Evolutionary conservation across 2,113 vertebrate genomes (phyloP).

Genomic region (Triplophysa dalaica): DNA sequence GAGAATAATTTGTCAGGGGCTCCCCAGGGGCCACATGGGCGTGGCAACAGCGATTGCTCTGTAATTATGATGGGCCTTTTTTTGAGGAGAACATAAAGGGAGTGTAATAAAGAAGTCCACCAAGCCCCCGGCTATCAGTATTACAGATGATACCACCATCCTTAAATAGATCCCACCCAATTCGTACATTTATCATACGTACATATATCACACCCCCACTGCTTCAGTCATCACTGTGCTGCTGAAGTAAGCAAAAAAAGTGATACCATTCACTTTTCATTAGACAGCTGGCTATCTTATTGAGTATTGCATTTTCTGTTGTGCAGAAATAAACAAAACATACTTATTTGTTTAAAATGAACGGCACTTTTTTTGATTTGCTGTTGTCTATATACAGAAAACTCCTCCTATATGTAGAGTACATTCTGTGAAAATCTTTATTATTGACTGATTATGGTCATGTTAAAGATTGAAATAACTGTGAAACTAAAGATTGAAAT

Average conservation of each 20-base stretch:
- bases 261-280: neutral
- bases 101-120: conserved; percentile 16
- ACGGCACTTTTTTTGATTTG: too few relatives aligned
- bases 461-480: too few relatives aligned
- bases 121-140: neutral
- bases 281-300: too few relatives aligned
- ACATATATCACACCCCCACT: conserved; percentile 1
- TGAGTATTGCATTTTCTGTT: too few relatives aligned
- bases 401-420: too few relatives aligned
- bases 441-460: too few relatives aligned
- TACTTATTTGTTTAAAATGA: too few relatives aligned
- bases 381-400: too few relatives aligned
- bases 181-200: neutral
- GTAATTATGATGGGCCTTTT: conserved; percentile 3
- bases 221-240: neutral
- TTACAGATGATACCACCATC: neutral
- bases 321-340: too few relatives aligned
- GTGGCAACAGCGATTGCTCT: conserved; percentile 1
- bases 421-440: too few relatives aligned
- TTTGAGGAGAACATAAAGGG: neutral
- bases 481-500: too few relatives aligned
- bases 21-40: neutral
- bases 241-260: neutral
- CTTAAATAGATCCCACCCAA: neutral
- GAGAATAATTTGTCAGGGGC: conserved; percentile 12